Evolutionary conservation across 2,888 invertebrate species (phyloP).

Genomic region (Brenthis hecate): DNA sequence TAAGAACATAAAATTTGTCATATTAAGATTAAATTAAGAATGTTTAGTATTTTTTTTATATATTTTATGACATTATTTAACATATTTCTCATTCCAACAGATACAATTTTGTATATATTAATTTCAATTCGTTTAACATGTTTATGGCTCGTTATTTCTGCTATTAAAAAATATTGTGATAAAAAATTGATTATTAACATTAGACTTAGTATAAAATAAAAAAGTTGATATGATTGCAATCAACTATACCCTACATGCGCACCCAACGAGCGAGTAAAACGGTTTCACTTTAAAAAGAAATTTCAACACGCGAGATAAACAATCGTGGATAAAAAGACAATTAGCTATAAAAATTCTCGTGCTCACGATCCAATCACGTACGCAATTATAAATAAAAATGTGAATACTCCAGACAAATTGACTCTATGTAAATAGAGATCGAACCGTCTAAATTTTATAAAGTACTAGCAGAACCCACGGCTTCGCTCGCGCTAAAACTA

Average conservation of each 20-base stretch:
- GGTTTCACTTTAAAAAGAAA: slow-evolving; percentile 40
- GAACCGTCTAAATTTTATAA: background rate
- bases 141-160: background rate
- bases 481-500: no score
- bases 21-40: slow-evolving; percentile 23
- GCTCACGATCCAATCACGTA: slow-evolving; percentile 52
- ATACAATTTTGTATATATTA: background rate
- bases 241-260: slow-evolving; percentile 41
- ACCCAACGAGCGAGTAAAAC: slow-evolving; percentile 40
- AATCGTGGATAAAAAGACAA: slow-evolving; percentile 49
- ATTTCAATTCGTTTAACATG: background rate
- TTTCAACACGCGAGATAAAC: slow-evolving; percentile 48
- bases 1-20: slow-evolving; percentile 32
- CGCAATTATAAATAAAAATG: slow-evolving; percentile 36
- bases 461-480: no score
- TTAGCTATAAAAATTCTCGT: slow-evolving; percentile 57
- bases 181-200: background rate
- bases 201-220: slow-evolving; percentile 25
- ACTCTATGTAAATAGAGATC: background rate
- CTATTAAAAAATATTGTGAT: no score
- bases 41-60: background rate
- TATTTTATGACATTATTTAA: slow-evolving; percentile 13
- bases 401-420: slow-evolving; percentile 11
- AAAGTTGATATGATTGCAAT: slow-evolving; percentile 37
- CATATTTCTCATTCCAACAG: slow-evolving; percentile 5